Evolutionary conservation across 2,113 vertebrate genomes (phyloP).

Genomic region (Ardeotis arabs): DNA sequence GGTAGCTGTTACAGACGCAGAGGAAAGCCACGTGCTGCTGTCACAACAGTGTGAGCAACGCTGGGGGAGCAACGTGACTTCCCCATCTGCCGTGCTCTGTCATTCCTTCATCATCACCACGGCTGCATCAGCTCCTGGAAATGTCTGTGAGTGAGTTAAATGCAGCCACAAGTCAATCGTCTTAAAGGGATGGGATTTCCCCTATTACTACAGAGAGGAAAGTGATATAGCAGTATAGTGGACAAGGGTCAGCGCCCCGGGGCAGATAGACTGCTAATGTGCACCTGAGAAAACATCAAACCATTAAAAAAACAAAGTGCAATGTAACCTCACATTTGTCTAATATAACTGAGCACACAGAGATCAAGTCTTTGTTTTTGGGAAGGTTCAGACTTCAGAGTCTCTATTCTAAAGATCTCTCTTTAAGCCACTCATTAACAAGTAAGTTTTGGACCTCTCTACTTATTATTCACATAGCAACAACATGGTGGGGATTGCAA

Average conservation of each 20-base stretch:
- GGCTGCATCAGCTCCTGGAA: background rate
- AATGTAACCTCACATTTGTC: background rate
- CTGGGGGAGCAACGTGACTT: background rate
- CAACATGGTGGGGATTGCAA: background rate
- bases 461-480: background rate
- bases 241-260: background rate
- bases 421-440: background rate
- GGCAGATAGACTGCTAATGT: background rate
- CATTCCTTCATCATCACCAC: background rate
- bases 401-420: background rate
- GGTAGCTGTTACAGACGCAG: fast-evolving
- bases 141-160: background rate
- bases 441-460: background rate
- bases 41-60: background rate
- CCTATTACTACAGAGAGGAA: background rate
- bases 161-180: background rate
- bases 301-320: background rate
- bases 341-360: background rate
- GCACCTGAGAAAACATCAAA: background rate
- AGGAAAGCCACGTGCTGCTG: background rate
- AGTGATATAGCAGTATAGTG: background rate
- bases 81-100: background rate
- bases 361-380: background rate
- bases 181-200: background rate
- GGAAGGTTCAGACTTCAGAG: background rate